Percentiles rank a stretch among this genome's conserved stretches.
Evolutionary conservation across 2,888 invertebrate species (phyloP).

Genomic region (Ennomos fuscantarius): DNA sequence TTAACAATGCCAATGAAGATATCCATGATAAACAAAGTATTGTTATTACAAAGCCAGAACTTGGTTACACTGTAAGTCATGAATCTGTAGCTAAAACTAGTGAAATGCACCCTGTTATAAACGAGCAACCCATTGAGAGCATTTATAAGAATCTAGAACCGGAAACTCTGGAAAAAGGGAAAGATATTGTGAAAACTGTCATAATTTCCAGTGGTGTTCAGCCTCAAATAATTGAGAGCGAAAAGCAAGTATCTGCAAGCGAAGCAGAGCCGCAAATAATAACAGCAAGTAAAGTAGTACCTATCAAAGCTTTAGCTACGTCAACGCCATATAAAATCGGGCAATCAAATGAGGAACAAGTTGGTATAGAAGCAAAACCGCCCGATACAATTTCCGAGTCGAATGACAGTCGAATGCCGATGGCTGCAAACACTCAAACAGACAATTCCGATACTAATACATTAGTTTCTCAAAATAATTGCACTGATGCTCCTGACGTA

Average conservation of each 20-base stretch:
- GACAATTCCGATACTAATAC: constrained; percentile 42
- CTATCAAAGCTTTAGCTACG: constrained; percentile 63
- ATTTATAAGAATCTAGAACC: constrained; percentile 41
- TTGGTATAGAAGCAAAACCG: constrained; percentile 24
- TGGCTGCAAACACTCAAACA: constrained; percentile 26
- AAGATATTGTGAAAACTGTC: constrained; percentile 58
- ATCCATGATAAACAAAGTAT: no score
- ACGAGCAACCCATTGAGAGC: constrained; percentile 35
- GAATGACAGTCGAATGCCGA: constrained; percentile 36
- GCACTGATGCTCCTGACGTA: constrained; percentile 67
- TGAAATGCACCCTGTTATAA: constrained; percentile 11
- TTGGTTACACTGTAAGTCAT: neutral
- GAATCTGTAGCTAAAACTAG: constrained; percentile 22
- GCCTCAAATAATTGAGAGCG: constrained; percentile 34
- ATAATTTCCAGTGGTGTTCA: constrained; percentile 67
- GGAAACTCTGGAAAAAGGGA: constrained; percentile 34
- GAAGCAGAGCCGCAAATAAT: constrained; percentile 1
- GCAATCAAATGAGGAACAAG: constrained; percentile 18
- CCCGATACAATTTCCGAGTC: constrained; percentile 39
- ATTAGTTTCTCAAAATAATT: constrained; percentile 40
- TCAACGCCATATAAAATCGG: constrained; percentile 66
- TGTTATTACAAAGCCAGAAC: no score
- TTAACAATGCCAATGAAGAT: no score
- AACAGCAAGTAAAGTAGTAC: constrained; percentile 35
- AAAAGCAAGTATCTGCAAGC: constrained; percentile 1